Conservation (phyloP, 2,113 vertebrate genomes). For the Oostethus manadensis region DNA sequence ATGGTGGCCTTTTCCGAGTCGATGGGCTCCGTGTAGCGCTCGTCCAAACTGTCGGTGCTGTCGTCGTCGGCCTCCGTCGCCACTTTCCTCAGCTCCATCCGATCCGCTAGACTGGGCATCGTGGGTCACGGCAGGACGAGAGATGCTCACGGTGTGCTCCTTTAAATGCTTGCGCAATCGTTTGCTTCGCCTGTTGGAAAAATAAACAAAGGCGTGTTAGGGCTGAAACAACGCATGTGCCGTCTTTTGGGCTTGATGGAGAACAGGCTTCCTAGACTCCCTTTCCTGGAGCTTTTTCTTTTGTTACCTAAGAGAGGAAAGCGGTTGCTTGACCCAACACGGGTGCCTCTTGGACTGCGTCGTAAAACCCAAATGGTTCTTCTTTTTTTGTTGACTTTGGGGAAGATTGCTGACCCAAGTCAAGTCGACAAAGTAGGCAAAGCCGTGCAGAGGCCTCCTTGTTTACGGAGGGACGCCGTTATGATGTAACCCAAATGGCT, state of each 20-base stretch:
- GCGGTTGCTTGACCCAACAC: slow-evolving; percentile 4
- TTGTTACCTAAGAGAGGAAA: slow-evolving; percentile 13
- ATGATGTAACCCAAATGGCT: slow-evolving; percentile 10
- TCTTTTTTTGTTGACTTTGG: neutral
- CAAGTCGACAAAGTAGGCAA: slow-evolving; percentile 35
- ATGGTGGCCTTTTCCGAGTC: slow-evolving; percentile 81
- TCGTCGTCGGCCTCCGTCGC: slow-evolving; percentile 81
- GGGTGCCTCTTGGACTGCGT: neutral
- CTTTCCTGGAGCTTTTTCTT: slow-evolving; percentile 30
- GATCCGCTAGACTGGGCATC: slow-evolving; percentile 75
- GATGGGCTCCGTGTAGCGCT: slow-evolving; percentile 68
- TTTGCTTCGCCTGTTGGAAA: neutral
- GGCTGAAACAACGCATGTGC: neutral
- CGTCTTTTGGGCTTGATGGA: slow-evolving; percentile 18
- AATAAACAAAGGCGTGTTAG: neutral
- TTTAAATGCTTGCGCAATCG: neutral
- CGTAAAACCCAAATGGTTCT: neutral
- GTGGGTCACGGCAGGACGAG: neutral
- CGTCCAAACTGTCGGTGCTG: slow-evolving; percentile 81
- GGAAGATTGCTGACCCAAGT: neutral
- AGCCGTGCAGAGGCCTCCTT: slow-evolving; percentile 23
- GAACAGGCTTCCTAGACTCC: neutral
- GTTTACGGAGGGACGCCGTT: slow-evolving; percentile 5
- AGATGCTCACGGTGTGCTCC: neutral
- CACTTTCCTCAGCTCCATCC: slow-evolving; percentile 88